Conservation (phyloP, 1,140 invertebrate genomes). For the Panagrolaimus sp. region DNA sequence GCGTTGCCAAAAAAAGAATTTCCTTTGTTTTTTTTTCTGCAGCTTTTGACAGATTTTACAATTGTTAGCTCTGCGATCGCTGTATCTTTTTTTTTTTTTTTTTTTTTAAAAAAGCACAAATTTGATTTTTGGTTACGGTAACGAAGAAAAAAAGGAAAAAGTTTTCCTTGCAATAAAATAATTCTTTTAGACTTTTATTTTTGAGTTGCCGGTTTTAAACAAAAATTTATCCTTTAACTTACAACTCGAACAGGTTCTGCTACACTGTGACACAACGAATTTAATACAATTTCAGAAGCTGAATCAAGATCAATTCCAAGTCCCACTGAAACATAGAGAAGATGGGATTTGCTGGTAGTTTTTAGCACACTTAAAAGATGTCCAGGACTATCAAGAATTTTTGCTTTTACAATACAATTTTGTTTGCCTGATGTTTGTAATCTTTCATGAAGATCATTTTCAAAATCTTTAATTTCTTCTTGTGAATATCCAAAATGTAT, state of each 20-base stretch:
- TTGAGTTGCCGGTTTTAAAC: too few relatives aligned
- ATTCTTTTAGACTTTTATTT: too few relatives aligned
- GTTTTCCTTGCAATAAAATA: too few relatives aligned
- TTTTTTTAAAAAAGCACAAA: too few relatives aligned
- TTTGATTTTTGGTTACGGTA: too few relatives aligned
- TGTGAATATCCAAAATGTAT: conserved; percentile 16
- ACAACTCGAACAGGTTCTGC: background rate
- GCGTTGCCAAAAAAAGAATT: too few relatives aligned
- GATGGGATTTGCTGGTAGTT: background rate
- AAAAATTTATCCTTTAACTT: too few relatives aligned
- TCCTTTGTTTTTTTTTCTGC: too few relatives aligned
- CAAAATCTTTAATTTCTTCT: background rate
- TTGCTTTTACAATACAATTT: background rate
- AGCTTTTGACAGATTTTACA: too few relatives aligned
- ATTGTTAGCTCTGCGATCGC: too few relatives aligned
- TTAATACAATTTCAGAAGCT: background rate
- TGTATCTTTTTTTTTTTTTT: too few relatives aligned
- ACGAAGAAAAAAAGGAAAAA: too few relatives aligned
- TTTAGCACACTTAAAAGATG: background rate
- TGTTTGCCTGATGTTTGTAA: background rate
- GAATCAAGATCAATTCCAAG: conserved; percentile 1
- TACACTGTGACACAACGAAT: background rate
- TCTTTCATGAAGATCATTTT: background rate
- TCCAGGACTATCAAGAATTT: background rate
- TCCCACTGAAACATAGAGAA: background rate